Base-by-base conservation (phyloP, 1,140 invertebrate species). In the Sogatella furcifera region DNA sequence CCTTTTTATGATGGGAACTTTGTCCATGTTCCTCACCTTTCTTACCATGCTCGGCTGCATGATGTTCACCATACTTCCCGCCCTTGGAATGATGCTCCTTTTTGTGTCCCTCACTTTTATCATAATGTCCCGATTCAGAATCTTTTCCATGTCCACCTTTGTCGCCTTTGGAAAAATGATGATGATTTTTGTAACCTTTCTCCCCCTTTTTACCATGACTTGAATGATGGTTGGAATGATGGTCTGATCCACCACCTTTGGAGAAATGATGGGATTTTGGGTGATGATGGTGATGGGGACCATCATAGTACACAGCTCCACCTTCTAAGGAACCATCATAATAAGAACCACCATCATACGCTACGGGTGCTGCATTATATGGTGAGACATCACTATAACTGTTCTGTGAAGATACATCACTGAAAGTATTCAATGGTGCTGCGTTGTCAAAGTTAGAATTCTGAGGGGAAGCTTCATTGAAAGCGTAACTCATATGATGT, bases 1-100 rank as follows among this genome's bases (percentile, higher is more conserved):
- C 84, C 66, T 85, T 86, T 68, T 83, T 83, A 71, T 81, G 78
- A 61, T 83, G 76, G 55, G 82, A 79, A 61, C 78, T 74, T 68
- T 82, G 81, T 62, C 84, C 78, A 49, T 82, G 81, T 17, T 77
- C 75, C 65, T 84, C 80, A 52, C 79, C 77, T 65, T 83, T 81
- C 64, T 85, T 84, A 65, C 81, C 76, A 68, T 84, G 82, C 41
- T 84, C 71, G 1, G 67, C 67, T 38, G 71, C 69, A 55, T 76
- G 68, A 60, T 77, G 72, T 71, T 69, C 78, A 10, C 81, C 82
- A 67, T 84, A 83, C 19, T 82, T 76, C 11, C 57, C 57, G 0
- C 54, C 69, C 28, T 61, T 57, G 58, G 62, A 59, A 38, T 62
- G 42, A 31, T 70, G 68, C 0, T 52, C 57, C 14, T 64, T 57